phyloP scores from a whole-genome alignment of 2,797 vertebrate genomes.

The Antrozous pallidus region DNA sequence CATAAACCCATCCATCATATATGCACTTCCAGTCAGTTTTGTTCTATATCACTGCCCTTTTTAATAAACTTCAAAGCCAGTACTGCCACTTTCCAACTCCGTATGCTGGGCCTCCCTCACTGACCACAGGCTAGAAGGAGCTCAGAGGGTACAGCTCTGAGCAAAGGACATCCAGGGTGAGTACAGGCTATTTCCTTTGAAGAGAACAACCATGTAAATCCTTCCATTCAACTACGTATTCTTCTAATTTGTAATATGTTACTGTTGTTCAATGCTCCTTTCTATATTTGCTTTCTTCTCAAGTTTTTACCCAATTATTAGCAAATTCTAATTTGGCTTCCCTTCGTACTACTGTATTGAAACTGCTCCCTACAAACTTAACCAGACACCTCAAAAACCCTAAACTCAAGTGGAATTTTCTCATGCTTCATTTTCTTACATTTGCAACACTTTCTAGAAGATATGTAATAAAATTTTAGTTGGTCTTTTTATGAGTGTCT shows the following conservation, averaged over 20 bases:
- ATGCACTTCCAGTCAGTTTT: neutral
- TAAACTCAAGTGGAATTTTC: neutral
- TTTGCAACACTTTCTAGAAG: neutral
- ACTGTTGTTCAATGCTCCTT: neutral
- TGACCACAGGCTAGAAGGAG: neutral
- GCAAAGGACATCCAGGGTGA: neutral
- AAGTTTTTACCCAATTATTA: neutral
- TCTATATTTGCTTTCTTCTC: neutral
- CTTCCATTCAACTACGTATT: neutral
- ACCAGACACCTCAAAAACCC: neutral
- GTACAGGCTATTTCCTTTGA: neutral
- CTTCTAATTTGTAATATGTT: neutral
- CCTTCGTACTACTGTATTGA: neutral
- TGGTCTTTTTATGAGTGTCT: neutral
- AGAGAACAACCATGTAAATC: neutral
- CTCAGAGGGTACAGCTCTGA: rapidly evolving
- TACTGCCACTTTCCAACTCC: neutral
- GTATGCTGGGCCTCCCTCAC: neutral
- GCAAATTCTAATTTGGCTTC: neutral
- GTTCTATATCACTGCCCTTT: neutral
- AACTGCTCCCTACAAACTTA: neutral
- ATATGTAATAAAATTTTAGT: neutral
- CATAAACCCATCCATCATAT: neutral
- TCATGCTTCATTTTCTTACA: neutral
- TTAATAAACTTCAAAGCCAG: neutral